Conservation (phyloP, 2,113 vertebrate species). For the Herpetotheres cachinnans region DNA sequence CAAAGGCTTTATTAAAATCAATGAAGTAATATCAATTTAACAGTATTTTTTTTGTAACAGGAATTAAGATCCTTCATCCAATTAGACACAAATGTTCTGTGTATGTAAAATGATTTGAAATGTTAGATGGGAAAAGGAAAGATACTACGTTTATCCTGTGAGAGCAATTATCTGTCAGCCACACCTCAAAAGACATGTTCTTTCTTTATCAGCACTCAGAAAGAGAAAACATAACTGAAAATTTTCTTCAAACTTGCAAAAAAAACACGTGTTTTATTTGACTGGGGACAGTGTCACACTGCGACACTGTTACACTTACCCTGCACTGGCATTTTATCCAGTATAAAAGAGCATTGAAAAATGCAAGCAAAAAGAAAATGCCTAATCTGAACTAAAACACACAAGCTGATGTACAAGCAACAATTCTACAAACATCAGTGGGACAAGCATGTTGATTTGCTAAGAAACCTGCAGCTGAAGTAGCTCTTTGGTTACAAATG, state of each 20-base stretch:
- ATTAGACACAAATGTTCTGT: constrained; percentile 52
- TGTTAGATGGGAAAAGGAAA: not conserved
- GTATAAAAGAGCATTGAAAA: not conserved
- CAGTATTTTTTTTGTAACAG: constrained; percentile 52
- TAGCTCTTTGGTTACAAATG: not conserved
- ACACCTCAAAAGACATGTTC: not conserved
- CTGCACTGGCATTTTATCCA: not conserved
- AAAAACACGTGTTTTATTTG: not conserved
- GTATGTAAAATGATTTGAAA: constrained; percentile 46
- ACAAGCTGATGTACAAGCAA: not conserved
- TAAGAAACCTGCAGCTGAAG: not conserved
- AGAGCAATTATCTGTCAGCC: not conserved
- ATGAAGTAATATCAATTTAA: constrained; percentile 71
- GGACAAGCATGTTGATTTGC: not conserved
- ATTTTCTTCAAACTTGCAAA: not conserved
- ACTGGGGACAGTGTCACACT: not conserved
- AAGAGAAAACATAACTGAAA: not conserved
- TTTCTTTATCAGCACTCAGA: not conserved
- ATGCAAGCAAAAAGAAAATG: not conserved
- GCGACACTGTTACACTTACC: not conserved
- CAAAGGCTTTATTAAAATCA: constrained; percentile 76
- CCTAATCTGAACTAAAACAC: not conserved
- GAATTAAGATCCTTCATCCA: constrained; percentile 68
- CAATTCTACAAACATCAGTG: not conserved
- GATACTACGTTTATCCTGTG: not conserved